Base-by-base conservation (phyloP, 2,797 vertebrate species). In the Micropoecilia bifurca region DNA sequence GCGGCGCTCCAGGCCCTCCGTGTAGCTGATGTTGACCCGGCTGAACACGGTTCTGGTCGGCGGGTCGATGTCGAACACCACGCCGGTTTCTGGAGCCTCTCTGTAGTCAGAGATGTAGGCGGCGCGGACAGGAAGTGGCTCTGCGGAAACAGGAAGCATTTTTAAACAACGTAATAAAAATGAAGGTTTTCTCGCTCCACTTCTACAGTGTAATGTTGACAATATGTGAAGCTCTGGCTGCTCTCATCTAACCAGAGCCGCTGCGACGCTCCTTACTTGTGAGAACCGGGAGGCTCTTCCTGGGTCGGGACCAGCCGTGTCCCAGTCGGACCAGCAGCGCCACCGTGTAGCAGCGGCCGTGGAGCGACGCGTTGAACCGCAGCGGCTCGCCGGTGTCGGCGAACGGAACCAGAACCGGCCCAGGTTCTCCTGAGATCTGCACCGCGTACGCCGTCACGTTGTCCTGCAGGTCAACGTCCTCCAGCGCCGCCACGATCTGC, bases 21-120 rank as follows among this genome's bases (percentile, higher is more conserved):
- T 96, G 80, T 96, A 99, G 93, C 97, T 98, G 94, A 99, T 98
- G 93, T 99, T 99, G 30, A 99, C 97, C 84, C 98, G 93, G 77
- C 96, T 98, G 90, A 98, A 99, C 85, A 97, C 92, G 71, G 96
- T 99, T 77, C 97, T 96, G 68, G 96, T 94, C 0, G 97, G 97
- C 80, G 97, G 96, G 73, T 96, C 95, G 73, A 99, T 97, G 87
- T 98, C 95, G 87, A 99, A 99, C 61, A 99, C 89, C 13, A 99
- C 97, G 68, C 97, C 97, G 14, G 96, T 99, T 95, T 99, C 98
- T 79, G 98, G 98, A 89, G 97, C 96, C 33, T 97, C 96, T 79
- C 93, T 96, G 72, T 97, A 98, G 90, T 99, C 98, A 12, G 95
- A 96, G 74, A 99, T 96, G 53, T 94, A 94, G 81, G 97, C 97